These are phyloP conservation scores for Halichoerus grypus DNA, from an alignment of 2,113 vertebrate genomes.

Conservation along the genomic window DNA sequence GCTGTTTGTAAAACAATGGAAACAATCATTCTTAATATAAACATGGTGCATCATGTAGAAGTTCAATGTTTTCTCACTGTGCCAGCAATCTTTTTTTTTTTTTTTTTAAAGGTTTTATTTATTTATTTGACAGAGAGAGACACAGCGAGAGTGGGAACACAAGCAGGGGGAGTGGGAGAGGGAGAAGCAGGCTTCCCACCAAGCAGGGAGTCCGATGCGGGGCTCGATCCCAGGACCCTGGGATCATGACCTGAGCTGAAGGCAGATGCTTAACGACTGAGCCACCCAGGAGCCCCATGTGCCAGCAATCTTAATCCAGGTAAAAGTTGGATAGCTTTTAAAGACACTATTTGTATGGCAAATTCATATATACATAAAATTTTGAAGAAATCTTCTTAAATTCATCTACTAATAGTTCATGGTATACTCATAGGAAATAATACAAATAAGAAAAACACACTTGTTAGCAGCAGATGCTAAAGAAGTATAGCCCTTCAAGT, in stretches of 20 bases:
- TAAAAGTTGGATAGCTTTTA: neutral
- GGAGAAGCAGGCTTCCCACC: no score
- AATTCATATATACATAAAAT: neutral
- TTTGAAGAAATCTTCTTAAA: neutral
- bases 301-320: no score
- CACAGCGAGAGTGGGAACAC: no score
- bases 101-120: no score
- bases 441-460: neutral
- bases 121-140: no score
- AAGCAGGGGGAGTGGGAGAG: no score
- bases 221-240: no score
- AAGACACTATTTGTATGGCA: neutral
- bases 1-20: neutral
- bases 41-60: neutral
- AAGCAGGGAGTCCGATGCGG: no score
- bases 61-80: neutral
- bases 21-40: neutral
- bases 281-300: no score
- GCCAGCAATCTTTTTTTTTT: neutral
- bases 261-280: no score
- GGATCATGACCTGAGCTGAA: no score
- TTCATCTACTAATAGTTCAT: neutral
- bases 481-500: neutral
- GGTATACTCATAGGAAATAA: neutral
- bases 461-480: neutral